A percentile compares a stretch with the other conserved stretches of the same genome.
Conservation (phyloP, 2,113 vertebrate species). For the Prinia subflava region DNA sequence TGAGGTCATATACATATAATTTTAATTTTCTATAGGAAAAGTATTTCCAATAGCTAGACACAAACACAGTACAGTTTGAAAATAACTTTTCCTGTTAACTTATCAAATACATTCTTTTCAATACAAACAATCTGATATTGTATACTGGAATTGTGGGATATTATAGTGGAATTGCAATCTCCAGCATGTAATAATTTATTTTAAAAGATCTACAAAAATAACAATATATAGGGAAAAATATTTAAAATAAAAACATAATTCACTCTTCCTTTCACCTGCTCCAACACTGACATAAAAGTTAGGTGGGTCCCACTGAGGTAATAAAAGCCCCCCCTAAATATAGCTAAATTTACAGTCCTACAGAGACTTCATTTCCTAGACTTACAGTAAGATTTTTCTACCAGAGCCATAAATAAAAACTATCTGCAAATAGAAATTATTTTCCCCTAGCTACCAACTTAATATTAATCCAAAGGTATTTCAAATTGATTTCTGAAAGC, state of each 20-base stretch:
- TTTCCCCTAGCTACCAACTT: slow-evolving; percentile 50
- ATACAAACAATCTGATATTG: slow-evolving; percentile 58
- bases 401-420: slow-evolving; percentile 1
- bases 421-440: slow-evolving; percentile 38
- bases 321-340: not conserved
- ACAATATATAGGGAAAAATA: slow-evolving; percentile 48
- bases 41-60: slow-evolving; percentile 64
- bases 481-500: not conserved
- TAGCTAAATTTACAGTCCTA: slow-evolving; percentile 34
- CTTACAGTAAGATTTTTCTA: slow-evolving; percentile 37
- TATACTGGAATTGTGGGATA: slow-evolving; percentile 27
- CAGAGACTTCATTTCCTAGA: slow-evolving; percentile 47
- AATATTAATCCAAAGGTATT: slow-evolving; percentile 39
- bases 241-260: slow-evolving; percentile 31
- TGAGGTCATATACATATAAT: slow-evolving; percentile 63
- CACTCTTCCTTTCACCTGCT: slow-evolving; percentile 18
- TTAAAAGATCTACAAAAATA: slow-evolving; percentile 51
- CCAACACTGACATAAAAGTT: not conserved
- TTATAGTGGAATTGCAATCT: slow-evolving; percentile 37
- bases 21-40: slow-evolving; percentile 55
- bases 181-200: slow-evolving; percentile 64
- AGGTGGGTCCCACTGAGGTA: slow-evolving; percentile 29
- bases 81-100: slow-evolving; percentile 63
- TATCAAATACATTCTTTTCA: slow-evolving; percentile 66
- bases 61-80: slow-evolving; percentile 62